Evolutionary conservation across 2,888 invertebrate genomes (phyloP), one percentile per base, ranked within the genome.

Genomic region (Spisula subtruncata): DNA sequence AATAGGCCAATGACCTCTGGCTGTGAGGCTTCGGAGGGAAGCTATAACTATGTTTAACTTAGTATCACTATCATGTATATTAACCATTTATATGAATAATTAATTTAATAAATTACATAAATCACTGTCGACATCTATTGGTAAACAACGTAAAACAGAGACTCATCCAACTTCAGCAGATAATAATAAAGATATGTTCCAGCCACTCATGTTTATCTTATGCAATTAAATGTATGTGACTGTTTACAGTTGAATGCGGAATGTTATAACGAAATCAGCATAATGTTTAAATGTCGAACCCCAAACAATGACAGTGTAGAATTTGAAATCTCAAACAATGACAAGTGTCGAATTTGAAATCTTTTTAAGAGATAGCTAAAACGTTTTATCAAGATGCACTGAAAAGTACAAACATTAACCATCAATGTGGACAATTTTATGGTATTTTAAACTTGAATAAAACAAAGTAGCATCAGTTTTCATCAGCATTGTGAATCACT

Each of bases 371-470:
- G 60, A 66, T 66, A 66, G 8, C 60, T 25, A 66, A 25, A n/a
- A n/a, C 18, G 10, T 25, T 66, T 51, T 66, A 66, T 66, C 60
- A n/a, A 66, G 60, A 51, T 51, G 14, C 1, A 66, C 60, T 66
- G 20, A 5, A 56, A n/a, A 56, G 56, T n/a, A 56, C 56, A 18
- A 18, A 25, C 60, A n/a, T n/a, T 8, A 25, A 25, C 60, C n/a
- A 66, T 66, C 20, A 20, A 10, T 66, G 25, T 66, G 60, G n/a
- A 66, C 60, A 66, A 56, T 56, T 66, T 10, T 10, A 66, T 25
- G 25, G 60, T 66, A 66, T 25, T 66, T 66, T 66, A 66, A 66
- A 66, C 60, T n/a, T 66, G 60, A 25, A 66, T 66, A 25, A 25
- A 66, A 66, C 6, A 41, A 5, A 66, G 60, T 25, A 75, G 75